Base-by-base conservation (phyloP, 2,113 vertebrate genomes). In the Ranitomeya imitator region DNA sequence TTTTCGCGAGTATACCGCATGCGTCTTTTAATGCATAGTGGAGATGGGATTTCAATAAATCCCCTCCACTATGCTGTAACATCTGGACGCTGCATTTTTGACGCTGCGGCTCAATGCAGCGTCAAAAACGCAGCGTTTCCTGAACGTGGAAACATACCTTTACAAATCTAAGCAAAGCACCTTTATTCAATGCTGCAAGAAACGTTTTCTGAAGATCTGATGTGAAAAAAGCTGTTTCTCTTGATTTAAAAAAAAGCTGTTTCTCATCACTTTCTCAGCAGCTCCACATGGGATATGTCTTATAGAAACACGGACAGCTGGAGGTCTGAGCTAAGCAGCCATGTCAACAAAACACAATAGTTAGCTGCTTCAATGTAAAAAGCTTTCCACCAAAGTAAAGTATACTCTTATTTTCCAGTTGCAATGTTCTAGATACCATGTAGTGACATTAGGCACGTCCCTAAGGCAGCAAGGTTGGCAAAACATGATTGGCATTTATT, bases 291-390 rank as follows among this genome's bases (percentile, higher is more conserved):
- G 45, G 73, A 76, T 76, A 76, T 76, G 37, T 19, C 18, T 37
- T 76, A 76, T 76, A 76, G 73, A 76, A 76, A 76, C 12, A 52
- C 45, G 52, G 37, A 76, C 73, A 76, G 73, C 73, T 76, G 73
- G 73, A 76, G 51, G 73, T 76, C 45, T 51, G 7, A 76, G 45
- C 73, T 76, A 18, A 76, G 18, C 45, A 51, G 73, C 37, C 51
- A 76, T 21, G 18, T 76, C 73, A 76, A 52, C 45, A 76, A 76
- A 76, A 14, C 73, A 74, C 71, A 76, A 76, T 76, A 76, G 73
- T 76, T 76, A 52, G 73, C 73, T 76, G 45, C 73, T 76, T 76
- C 73, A 76, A 76, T 76, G 21, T 76, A 76, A 3, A 76, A 76
- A 76, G 73, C 73, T 51, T 73, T 76, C 31, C 37, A 51, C 37